Base-by-base conservation (phyloP, 2,888 invertebrate species). In the Noctuana brunneofusca region DNA sequence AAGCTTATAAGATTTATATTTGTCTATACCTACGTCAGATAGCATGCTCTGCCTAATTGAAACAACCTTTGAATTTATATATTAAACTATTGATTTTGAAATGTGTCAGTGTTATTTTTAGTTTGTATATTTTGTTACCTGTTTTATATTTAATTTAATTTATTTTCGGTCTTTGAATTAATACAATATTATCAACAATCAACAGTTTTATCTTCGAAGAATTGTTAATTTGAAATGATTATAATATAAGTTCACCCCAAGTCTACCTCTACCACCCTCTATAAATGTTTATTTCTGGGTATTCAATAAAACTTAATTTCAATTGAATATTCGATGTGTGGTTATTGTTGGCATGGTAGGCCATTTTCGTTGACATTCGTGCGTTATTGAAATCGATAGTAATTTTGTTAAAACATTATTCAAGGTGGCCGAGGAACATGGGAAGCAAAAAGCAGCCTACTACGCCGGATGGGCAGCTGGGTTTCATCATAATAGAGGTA, bases 351-450 rank as follows among this genome's bases (percentile, higher is more conserved):
- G 14, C 16, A 43, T 16, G 43, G 3, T 18, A 3, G n/a, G 1
- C 4, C n/a, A 24, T 24, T 14, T 30, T 43, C 1, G 1, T 43
- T 43, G 2, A 3, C 3, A 1, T 35, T 35, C 35, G n/a, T 24
- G 5, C 3, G 5, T 1, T 24, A 4, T 3, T 24, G 4, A 41
- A 41, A 16, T 46, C 18, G 43, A 43, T 11, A 46, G 4, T 11
- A 24, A 24, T 2, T 53, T n/a, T 54, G n/a, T 16, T 43, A 14
- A 43, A 24, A 22, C 11, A 30, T 18, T 46, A 41, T 79, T 79
- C 0, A 71, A 91, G 91, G 95, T 95, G 71, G 97, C 97, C 0
- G 97, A 97, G 76, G 97, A 97, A 80, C 96, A 97, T 73, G 96
- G 96, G 2, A 95, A 96, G 78, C 96, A 96, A 81, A 96, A 96